These are phyloP conservation scores for Hucho hucho DNA, from an alignment of 2,113 vertebrate species.

Conservation along the genomic window DNA sequence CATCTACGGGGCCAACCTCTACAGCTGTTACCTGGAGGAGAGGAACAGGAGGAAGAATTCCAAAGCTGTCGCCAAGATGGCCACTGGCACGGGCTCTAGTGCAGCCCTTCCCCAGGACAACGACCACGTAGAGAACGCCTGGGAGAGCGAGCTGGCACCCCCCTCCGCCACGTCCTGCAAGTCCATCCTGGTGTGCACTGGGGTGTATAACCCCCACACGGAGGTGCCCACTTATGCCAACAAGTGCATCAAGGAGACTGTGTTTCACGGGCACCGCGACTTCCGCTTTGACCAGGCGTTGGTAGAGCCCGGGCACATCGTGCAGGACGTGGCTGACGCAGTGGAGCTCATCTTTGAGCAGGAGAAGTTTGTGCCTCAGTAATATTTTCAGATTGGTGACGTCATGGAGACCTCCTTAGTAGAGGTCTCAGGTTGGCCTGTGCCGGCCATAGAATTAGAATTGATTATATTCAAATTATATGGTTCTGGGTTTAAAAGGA, in stretches of 20 bases:
- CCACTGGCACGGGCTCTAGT: conserved; percentile 56
- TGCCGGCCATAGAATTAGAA: background rate
- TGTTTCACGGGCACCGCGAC: conserved; percentile 89
- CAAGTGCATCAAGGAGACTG: conserved; percentile 65
- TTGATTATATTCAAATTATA: too few species aligned
- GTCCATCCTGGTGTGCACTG: conserved; percentile 87
- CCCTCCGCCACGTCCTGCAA: conserved; percentile 80
- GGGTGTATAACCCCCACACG: conserved; percentile 79
- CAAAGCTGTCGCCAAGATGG: conserved; percentile 66
- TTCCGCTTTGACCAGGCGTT: conserved; percentile 82
- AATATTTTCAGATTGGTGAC: conserved; percentile 18
- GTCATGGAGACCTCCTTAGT: background rate
- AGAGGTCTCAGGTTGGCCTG: background rate
- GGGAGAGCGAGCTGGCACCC: conserved; percentile 75
- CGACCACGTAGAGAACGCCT: conserved; percentile 51
- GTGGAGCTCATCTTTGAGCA: conserved; percentile 85
- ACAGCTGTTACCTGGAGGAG: conserved; percentile 84
- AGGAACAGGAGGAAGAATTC: conserved; percentile 57
- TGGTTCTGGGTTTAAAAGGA: background rate
- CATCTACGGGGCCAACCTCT: conserved; percentile 90
- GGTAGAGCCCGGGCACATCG: conserved; percentile 78
- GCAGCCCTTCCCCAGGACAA: conserved; percentile 59
- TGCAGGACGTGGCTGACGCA: conserved; percentile 81
- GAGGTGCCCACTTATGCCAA: conserved; percentile 60
- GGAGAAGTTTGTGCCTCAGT: conserved; percentile 77